Evolutionary conservation across 2,113 vertebrate genomes (phyloP), one percentile per base, ranked within the genome.

Genomic region (Holacanthus passer): DNA sequence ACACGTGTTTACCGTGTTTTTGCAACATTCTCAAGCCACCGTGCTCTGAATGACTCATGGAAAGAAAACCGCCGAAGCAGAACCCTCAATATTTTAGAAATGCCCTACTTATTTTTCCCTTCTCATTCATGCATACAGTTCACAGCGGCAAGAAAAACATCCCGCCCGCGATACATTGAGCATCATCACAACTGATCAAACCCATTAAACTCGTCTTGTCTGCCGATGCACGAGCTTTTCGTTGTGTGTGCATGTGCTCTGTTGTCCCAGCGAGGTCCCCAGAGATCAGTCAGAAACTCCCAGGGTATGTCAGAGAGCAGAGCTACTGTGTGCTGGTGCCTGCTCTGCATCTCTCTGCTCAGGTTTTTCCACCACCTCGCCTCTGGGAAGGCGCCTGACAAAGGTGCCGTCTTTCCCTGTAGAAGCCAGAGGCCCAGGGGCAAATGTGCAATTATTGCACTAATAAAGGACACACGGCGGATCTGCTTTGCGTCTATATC

Each of bases 291-390:
- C 24, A 62, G 45, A 50, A 7, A 50, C 72, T 82, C 83, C 65
- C 22, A 5, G 55, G 71, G 73, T 77, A 39, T 56, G 63, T 65
- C 12, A 63, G 66, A 39, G 55, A 78, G 77, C 65, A 52, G n/a
- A 22, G 56, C 65, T 19, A 1, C 50, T 48, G 17, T 37, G 52
- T 45, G 69, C 41, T 39, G 31, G 59, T 32, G 35, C 63, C 83
- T 83, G 50, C 27, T 31, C 22, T 47, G 62, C 69, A 64, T 12
- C 39, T 82, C 71, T 76, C 14, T 22, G n/a, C 56, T 83, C 24
- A 50, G 75, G 80, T 85, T 84, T 94, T 94, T 94, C 93, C 92
- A 91, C 83, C 58, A 55, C 67, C 39, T 82, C 65, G 76, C 88
- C 85, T 91, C 77, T 84, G 92, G 91, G 89, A 93, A 80, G 55